Base-by-base conservation (phyloP, 2,113 vertebrate species). In the Austrofundulus limnaeus region DNA sequence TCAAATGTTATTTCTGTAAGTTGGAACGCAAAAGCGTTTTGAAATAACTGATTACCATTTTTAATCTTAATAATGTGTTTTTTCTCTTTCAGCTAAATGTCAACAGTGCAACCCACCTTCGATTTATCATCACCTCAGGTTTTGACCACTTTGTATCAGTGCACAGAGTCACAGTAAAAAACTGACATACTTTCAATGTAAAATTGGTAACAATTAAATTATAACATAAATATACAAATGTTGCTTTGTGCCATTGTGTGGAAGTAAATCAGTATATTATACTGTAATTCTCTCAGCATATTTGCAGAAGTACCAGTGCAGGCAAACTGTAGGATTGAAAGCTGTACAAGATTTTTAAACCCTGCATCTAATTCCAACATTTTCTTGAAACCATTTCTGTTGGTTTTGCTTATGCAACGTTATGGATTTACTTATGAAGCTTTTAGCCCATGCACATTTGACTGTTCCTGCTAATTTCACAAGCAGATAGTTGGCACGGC, bases 61-160 rank as follows among this genome's bases (percentile, higher is more conserved):
- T 20, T 6, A 55, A 60, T 51, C 12, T 17, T 11, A 58, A 52
- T 3, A 46, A 10, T 59, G 24, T 28, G 48, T 53, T 47, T 43
- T n/a, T 38, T 39, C 5, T 61, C 70, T 77, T 88, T 61, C 92
- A 98, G 97, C 84, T 94, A 58, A 91, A 78, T 62, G 94, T 92
- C 66, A 87, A 82, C 53, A 91, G 83, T 12, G 93, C 93, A 53
- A 94, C 90, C 56, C 93, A 96, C 59, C 83, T 99, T 80, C 93
- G 94, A 65, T 95, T 98, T 85, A 90, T 97, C 78, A 93, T 99
- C 86, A 70, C 91, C 19, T 92, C 94, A 34, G 97, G 91, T 83
- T 96, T 94, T 52, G 95, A 98, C 80, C 94, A 96, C 69, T 98
- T 99, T 90, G 94, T 94, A 13, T 94, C 96, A 14, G 93, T 98